phyloP scores from a whole-genome alignment of 2,797 vertebrate species.

The Manis pentadactyla region DNA sequence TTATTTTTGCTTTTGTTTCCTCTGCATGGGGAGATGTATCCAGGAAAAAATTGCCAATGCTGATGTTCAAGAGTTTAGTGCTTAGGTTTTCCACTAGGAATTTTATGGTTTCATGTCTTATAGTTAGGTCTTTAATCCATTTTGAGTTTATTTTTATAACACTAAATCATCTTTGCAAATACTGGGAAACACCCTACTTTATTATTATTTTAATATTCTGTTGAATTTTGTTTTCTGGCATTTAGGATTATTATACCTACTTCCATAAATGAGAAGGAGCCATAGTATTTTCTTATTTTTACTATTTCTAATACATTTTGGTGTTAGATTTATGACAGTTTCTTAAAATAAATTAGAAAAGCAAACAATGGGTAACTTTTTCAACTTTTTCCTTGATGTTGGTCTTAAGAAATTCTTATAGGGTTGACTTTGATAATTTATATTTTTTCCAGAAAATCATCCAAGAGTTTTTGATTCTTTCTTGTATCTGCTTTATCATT shows the following conservation, averaged over 20 bases:
- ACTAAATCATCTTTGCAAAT: neutral
- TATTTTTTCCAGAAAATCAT: neutral
- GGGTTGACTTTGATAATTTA: neutral
- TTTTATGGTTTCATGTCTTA: no score
- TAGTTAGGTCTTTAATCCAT: no score
- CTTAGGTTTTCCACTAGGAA: no score
- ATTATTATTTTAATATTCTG: slow-evolving; percentile 16
- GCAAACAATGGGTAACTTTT: neutral
- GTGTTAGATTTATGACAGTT: neutral
- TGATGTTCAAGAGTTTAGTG: no score
- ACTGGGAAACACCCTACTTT: neutral
- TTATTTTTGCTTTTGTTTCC: no score
- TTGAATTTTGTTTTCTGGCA: neutral
- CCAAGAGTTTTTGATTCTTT: neutral
- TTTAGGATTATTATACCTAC: slow-evolving; percentile 30
- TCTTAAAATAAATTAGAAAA: neutral
- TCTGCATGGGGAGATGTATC: no score
- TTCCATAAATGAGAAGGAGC: neutral
- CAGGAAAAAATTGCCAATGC: no score
- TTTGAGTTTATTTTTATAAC: neutral
- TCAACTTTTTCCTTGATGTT: neutral
- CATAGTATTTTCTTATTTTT: neutral
- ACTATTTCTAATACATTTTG: neutral
- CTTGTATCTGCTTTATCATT: neutral
- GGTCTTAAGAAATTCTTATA: slow-evolving; percentile 2